Evolutionary conservation across 2,888 invertebrate species (phyloP), one percentile per base, ranked within the genome.

Genomic region (Tetramorium bicarinatum): DNA sequence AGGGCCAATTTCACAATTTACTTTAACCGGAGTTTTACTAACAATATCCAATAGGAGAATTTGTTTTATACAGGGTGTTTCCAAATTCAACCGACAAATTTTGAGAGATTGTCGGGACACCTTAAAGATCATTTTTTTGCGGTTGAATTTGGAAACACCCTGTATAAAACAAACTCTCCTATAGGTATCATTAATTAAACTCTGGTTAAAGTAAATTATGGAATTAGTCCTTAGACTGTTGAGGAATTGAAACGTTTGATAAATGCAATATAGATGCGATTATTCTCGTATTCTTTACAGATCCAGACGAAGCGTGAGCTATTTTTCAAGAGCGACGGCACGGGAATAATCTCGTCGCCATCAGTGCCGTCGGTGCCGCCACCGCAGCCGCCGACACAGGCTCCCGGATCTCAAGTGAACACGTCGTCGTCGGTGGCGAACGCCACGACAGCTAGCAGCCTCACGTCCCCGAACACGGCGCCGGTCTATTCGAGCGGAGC

Each of bases 221-320:
- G 4, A 34, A 34, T 34, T 34, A 4, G 29, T 29, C 4, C 29
- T 34, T 34, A 34, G 29, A 34, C 29, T 4, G 3, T 34, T 13
- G 47, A 47, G 15, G 47, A 47, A 15, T 47, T 8, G 7, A 41
- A 38, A 18, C 1, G 18, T 0, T 11, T 38, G 18, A 72, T 74
- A 13, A 18, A 13, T 9, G 13, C 6, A 15, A 41, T 21, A 13
- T 3, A n/a, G 8, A 34, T 8, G n/a, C 3, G 9, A 29, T 66
- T 44, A 8, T 47, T 66, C 1, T 29, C 11, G n/a, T 44, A 29
- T 69, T 72, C 18, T 61, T 21, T 0, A 25, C 96, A 97, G 97
- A 96, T 97, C 95, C 97, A 97, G 95, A 97, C 97, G 95, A 98
- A 98, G 96, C 96, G 98, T 92, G 98, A 98, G 96, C 96, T 98